Evolutionary conservation across 2,888 invertebrate species (phyloP).

Genomic region (Pardosa pseudoannulata): DNA sequence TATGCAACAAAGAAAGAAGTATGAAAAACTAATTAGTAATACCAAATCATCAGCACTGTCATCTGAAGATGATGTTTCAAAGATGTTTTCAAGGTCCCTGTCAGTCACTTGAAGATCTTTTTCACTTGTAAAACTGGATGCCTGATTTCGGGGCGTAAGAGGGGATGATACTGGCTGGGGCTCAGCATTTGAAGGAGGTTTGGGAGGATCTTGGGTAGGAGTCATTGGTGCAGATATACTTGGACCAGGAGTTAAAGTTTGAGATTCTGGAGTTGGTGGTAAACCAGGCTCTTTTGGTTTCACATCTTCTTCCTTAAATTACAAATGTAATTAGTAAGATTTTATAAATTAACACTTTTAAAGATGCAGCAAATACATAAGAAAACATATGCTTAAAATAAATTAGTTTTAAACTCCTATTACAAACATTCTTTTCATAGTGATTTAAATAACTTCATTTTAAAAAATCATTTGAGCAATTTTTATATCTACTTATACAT

Average conservation of each 20-base stretch:
- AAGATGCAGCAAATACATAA: too few species aligned
- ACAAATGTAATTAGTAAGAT: background rate
- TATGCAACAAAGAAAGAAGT: too few species aligned
- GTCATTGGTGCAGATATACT: conserved; percentile 56
- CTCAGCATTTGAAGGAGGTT: conserved; percentile 60
- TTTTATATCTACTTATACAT: too few species aligned
- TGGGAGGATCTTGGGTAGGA: conserved; percentile 66
- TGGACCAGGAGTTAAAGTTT: conserved; percentile 52
- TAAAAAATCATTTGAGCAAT: too few species aligned
- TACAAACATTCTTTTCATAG: too few species aligned
- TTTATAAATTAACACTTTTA: too few species aligned
- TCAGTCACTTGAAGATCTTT: conserved; percentile 92
- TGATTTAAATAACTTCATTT: too few species aligned
- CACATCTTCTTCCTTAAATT: conserved; percentile 56
- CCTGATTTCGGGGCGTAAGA: conserved; percentile 56
- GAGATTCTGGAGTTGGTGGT: conserved; percentile 67
- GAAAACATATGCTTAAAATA: too few species aligned
- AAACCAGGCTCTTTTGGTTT: conserved; percentile 65
- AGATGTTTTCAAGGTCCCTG: conserved; percentile 95
- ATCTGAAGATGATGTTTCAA: conserved; percentile 90
- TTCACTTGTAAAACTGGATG: conserved; percentile 77
- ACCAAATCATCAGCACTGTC: conserved; percentile 93
- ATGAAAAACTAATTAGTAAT: too few species aligned
- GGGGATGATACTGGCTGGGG: conserved; percentile 68
- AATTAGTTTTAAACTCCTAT: too few species aligned